Percentiles rank a stretch among this genome's conserved stretches.
Evolutionary conservation across 1,140 invertebrate genomes (phyloP).

Genomic region (Drosophila tropicalis): DNA sequence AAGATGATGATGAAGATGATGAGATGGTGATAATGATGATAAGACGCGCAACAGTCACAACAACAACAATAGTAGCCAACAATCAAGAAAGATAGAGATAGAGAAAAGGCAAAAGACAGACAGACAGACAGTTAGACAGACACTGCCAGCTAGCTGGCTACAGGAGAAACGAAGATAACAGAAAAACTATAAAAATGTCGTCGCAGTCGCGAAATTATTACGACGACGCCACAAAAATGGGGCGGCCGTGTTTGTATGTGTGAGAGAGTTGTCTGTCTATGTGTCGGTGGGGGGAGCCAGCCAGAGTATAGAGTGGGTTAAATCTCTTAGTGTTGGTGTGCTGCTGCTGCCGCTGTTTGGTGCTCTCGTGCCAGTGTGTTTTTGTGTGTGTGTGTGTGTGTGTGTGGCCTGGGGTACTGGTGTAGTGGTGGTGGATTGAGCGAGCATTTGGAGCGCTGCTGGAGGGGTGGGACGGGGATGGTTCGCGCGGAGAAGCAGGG

Average conservation of each 20-base stretch:
- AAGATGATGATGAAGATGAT: constrained; percentile 19
- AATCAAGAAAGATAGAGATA: constrained; percentile 27
- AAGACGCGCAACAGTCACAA: constrained; percentile 41
- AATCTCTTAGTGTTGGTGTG: not conserved
- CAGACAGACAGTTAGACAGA: not conserved
- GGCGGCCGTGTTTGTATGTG: constrained; percentile 43
- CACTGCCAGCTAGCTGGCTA: not conserved
- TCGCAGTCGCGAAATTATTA: constrained; percentile 76
- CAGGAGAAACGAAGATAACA: constrained; percentile 21
- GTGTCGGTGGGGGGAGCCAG: not conserved
- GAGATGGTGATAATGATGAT: constrained; percentile 21
- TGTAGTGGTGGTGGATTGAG: too few relatives aligned
- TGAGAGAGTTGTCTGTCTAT: not conserved
- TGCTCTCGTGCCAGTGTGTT: too few relatives aligned
- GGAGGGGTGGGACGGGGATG: too few relatives aligned
- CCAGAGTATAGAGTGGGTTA: constrained; percentile 6
- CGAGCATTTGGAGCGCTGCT: too few relatives aligned
- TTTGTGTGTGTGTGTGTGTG: not conserved
- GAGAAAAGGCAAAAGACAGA: constrained; percentile 25
- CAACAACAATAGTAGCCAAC: constrained; percentile 42
- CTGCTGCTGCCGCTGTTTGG: not conserved
- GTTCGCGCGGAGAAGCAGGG: too few relatives aligned
- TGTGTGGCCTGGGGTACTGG: not conserved
- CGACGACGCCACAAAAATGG: constrained; percentile 68
- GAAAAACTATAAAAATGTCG: constrained; percentile 76